Conservation (phyloP, 1,140 invertebrate genomes). For the Drosophila lini region DNA sequence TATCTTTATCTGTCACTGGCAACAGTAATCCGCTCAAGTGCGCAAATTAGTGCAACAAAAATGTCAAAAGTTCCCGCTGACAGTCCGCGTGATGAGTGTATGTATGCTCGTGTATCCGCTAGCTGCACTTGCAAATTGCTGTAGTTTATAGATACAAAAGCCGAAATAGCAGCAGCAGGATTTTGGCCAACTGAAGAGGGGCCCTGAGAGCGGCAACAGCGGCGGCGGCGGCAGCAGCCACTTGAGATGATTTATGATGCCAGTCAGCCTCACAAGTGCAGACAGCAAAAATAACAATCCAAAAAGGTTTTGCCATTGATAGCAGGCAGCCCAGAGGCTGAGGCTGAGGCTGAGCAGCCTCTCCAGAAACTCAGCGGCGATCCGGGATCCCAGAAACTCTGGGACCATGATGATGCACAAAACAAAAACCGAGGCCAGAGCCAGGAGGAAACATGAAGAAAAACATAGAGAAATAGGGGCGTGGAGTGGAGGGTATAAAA, state of each 20-base stretch:
- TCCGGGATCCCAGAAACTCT: not conserved
- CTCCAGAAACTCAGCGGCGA: slow-evolving; percentile 4
- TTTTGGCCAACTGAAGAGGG: slow-evolving; percentile 27
- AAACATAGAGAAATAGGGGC: slow-evolving; percentile 11
- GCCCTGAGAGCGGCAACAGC: not conserved
- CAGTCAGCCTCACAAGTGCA: slow-evolving; percentile 65
- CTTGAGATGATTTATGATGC: slow-evolving; percentile 82
- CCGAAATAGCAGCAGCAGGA: slow-evolving; percentile 55
- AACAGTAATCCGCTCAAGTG: slow-evolving; percentile 51
- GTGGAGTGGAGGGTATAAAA: not conserved
- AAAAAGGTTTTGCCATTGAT: slow-evolving; percentile 71
- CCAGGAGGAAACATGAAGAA: slow-evolving; percentile 16
- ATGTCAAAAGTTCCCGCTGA: slow-evolving; percentile 64
- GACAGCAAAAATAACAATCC: slow-evolving; percentile 70
- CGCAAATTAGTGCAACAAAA: slow-evolving; percentile 72
- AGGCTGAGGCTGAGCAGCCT: slow-evolving; percentile 9
- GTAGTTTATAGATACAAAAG: slow-evolving; percentile 72
- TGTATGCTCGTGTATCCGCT: slow-evolving; percentile 43
- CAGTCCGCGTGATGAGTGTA: slow-evolving; percentile 34
- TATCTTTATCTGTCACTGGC: slow-evolving; percentile 21
- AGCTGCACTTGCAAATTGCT: slow-evolving; percentile 75
- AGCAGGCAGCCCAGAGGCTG: slow-evolving; percentile 35
- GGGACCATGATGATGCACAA: slow-evolving; percentile 41
- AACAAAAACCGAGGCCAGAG: slow-evolving; percentile 32
- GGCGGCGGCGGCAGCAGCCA: slow-evolving; percentile 37